phyloP scores from a whole-genome alignment of 2,113 vertebrate species.

The Salvelinus fontinalis region DNA sequence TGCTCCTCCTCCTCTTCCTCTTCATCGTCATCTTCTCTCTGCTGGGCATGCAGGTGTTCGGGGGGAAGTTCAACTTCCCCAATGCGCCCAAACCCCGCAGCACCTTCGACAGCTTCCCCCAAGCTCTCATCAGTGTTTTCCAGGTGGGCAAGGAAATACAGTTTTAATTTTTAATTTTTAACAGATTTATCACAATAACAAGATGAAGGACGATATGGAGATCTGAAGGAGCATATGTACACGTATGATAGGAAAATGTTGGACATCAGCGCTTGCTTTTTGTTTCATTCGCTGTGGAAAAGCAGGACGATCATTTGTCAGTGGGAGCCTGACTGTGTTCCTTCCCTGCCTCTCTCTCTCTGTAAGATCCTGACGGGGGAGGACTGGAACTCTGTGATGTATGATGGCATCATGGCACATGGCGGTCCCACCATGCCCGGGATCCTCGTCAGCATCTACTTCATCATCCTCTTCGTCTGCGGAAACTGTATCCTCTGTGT shows the following conservation, averaged over 20 bases:
- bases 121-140: conserved; percentile 93
- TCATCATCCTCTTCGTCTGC: conserved; percentile 89
- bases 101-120: conserved; percentile 92
- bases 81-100: conserved; percentile 82
- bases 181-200: too few relatives aligned
- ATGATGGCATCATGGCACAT: conserved; percentile 87
- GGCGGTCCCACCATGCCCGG: conserved; percentile 86
- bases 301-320: background rate
- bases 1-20: conserved; percentile 91
- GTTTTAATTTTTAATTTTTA: background rate
- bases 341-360: background rate
- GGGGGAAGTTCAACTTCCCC: conserved; percentile 88
- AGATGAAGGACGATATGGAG: too few relatives aligned
- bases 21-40: conserved; percentile 88
- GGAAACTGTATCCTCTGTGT: conserved; percentile 89
- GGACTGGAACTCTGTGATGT: conserved; percentile 92
- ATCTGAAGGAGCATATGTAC: too few relatives aligned
- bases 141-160: conserved; percentile 72
- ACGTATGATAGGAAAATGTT: too few relatives aligned
- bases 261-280: too few relatives aligned
- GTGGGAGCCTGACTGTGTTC: background rate
- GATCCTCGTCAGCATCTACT: conserved; percentile 89
- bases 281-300: too few relatives aligned
- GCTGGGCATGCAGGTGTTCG: conserved; percentile 89
- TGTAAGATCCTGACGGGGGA: conserved; percentile 88